Percentiles rank a stretch among this genome's conserved stretches.
Evolutionary conservation across 1,140 invertebrate species (phyloP).

Genomic region (Lepidurus apus): DNA sequence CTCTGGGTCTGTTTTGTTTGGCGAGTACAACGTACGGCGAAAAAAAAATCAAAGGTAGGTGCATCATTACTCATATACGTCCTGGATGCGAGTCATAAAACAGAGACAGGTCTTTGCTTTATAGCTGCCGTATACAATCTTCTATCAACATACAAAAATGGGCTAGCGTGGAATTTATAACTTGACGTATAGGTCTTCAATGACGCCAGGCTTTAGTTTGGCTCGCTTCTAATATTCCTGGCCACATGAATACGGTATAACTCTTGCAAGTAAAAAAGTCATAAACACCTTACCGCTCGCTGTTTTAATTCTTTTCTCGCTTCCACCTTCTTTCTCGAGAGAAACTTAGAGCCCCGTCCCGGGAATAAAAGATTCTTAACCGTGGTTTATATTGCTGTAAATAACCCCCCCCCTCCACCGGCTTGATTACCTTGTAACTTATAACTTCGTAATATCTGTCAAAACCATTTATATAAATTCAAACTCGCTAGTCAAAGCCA

Average conservation of each 20-base stretch:
- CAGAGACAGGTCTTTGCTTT: constrained; percentile 1
- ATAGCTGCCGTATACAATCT: background rate
- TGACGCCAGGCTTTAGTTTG: background rate
- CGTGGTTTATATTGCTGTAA: too few species aligned
- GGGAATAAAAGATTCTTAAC: too few species aligned
- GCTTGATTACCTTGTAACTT: too few species aligned
- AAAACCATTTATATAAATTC: too few species aligned
- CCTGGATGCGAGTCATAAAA: constrained; percentile 18
- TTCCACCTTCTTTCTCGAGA: too few species aligned
- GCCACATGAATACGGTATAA: background rate
- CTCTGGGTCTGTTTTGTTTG: background rate
- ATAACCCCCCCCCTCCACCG: too few species aligned
- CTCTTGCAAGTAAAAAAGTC: background rate
- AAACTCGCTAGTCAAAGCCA: too few species aligned
- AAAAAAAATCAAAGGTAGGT: background rate
- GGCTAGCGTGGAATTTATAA: background rate
- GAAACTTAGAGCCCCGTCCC: too few species aligned
- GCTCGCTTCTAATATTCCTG: background rate
- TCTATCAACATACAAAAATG: background rate
- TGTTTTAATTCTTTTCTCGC: background rate
- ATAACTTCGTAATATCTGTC: too few species aligned
- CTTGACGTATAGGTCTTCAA: background rate
- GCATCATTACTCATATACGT: background rate
- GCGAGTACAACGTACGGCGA: background rate
- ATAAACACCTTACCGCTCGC: background rate